Base-by-base conservation (phyloP, 1,140 invertebrate genomes). In the Drosophila trapezifrons region DNA sequence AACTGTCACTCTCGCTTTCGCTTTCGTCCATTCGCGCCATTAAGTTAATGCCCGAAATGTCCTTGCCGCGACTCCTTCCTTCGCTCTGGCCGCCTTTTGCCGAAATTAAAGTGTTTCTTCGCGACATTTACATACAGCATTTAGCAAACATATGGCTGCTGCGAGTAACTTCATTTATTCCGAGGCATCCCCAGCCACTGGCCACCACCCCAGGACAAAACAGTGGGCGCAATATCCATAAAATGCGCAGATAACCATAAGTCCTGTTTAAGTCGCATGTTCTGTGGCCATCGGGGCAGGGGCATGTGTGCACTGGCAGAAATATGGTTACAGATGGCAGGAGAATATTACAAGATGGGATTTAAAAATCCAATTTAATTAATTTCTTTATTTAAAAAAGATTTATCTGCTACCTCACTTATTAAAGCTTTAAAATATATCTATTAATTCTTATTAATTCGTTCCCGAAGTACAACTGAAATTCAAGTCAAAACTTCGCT, bases 201-300 rank as follows among this genome's bases (percentile, higher is more conserved):
- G 27, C 55, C 51, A 42, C 62, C 52, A 42, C 62, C 52, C 58
- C 71, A 10, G 35, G 25, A 27, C 60, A 55, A 32, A 55, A 59
- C 78, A 38, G 66, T 49, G 60, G 66, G 73, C 67, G 83, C 89
- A 91, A 91, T 91, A 91, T 91, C 89, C 89, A 91, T 91, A 91
- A 91, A 91, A 90, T 89, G 84, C 84, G 78, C 70, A 91, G 89
- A 91, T 91, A 90, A 91, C 89, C 81, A 91, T 91, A 91, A 91
- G 89, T 91, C 89, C 89, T 91, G 80, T 73, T 91, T 91, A 91
- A 89, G 89, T 82, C 81, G 67, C 75, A 73, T 83, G 70, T 84
- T 80, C 65, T 73, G 73, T 43, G 59, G 29, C 52, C 77, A 46
- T 32, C 35, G 18, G 54, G 54, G 17, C 22, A 22, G 32, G 57